These are phyloP conservation scores for Scaptomyza cyrtandrae DNA, from an alignment of 2,888 invertebrate species.

Conservation along the genomic window DNA sequence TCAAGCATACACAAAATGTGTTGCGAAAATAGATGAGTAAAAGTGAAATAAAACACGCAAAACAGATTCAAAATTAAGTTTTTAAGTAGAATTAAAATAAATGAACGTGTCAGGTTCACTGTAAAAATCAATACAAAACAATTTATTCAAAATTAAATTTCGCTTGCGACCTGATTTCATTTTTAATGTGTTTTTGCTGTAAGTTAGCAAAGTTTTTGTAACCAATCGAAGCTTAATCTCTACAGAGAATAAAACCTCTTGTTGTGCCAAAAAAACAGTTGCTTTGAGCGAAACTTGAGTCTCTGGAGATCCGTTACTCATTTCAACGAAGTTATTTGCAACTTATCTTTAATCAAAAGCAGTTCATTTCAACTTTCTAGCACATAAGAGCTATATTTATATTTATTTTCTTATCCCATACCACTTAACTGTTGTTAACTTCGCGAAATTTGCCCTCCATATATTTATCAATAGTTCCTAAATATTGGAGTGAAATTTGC, in stretches of 20 bases:
- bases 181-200: too few species aligned
- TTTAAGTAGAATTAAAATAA: constrained; percentile 25
- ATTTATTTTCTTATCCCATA: not conserved
- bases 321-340: not conserved
- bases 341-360: not conserved
- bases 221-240: not conserved
- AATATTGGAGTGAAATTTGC: not conserved
- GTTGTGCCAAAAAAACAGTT: not conserved
- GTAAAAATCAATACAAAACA: not conserved
- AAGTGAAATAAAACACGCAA: constrained; percentile 8
- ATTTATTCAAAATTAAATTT: not conserved
- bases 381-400: not conserved
- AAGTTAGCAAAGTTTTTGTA: not conserved
- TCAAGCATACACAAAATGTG: constrained; percentile 17
- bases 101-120: not conserved
- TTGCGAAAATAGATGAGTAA: constrained; percentile 10
- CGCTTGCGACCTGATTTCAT: not conserved
- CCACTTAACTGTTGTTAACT: too few species aligned
- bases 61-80: constrained; percentile 11
- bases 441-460: too few species aligned
- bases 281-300: not conserved
- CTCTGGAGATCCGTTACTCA: not conserved
- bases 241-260: not conserved
- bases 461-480: not conserved
- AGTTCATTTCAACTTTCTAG: not conserved